A percentile compares a stretch with the other conserved stretches of the same genome.
Evolutionary conservation across 2,888 invertebrate genomes (phyloP).

Genomic region (Meta bourneti): DNA sequence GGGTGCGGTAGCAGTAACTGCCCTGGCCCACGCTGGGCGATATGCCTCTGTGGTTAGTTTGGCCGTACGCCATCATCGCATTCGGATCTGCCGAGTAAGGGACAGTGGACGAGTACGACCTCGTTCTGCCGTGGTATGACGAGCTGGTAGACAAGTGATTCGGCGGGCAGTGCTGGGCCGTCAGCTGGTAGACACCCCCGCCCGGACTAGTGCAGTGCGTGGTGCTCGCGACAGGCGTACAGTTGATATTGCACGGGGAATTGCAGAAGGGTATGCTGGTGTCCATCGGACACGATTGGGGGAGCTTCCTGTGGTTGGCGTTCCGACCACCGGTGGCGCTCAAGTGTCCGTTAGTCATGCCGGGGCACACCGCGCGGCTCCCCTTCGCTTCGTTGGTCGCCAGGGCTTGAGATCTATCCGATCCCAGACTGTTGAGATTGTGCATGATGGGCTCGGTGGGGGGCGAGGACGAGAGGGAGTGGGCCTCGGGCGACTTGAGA

Average conservation of each 20-base stretch:
- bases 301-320: conserved; percentile 63
- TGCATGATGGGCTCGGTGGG: conserved; percentile 71
- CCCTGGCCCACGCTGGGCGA: conserved; percentile 69
- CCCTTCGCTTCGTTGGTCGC: conserved; percentile 39
- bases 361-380: conserved; percentile 37
- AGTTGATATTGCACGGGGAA: conserved; percentile 73
- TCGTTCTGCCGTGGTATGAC: conserved; percentile 63
- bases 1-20: conserved; percentile 74
- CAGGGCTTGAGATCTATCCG: conserved; percentile 63
- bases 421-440: conserved; percentile 38
- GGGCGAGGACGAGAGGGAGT: conserved; percentile 69
- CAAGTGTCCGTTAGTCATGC: conserved; percentile 60
- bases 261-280: conserved; percentile 68
- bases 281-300: conserved; percentile 71
- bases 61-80: conserved; percentile 62
- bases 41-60: conserved; percentile 68
- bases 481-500: conserved; percentile 65
- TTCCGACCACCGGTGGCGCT: conserved; percentile 15
- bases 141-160: conserved; percentile 70
- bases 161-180: conserved; percentile 61
- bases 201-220: conserved; percentile 70
- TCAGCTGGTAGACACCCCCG: conserved; percentile 57
- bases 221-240: conserved; percentile 52
- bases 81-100: conserved; percentile 65
- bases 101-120: conserved; percentile 62